These are phyloP conservation scores for Eupithecia dodoneata DNA, from an alignment of 2,888 invertebrate genomes.

Conservation along the genomic window DNA sequence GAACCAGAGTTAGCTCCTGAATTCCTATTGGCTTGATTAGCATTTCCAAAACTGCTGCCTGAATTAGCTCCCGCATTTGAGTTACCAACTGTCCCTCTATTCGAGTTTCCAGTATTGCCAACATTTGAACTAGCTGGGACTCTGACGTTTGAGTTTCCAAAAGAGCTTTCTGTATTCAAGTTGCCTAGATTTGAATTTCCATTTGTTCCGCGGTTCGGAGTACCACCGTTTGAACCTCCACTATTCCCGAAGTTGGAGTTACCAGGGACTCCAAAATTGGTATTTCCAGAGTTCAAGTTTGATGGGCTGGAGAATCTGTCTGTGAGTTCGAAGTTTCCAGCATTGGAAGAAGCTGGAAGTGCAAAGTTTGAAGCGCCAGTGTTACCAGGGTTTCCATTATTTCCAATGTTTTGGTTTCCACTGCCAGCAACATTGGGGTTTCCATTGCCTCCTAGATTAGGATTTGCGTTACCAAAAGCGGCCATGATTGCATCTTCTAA, in stretches of 20 bases:
- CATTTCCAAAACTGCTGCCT: slow-evolving; percentile 1
- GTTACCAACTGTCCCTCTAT: not conserved
- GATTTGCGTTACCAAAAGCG: not conserved
- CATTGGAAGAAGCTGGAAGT: not conserved
- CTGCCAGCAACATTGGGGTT: not conserved
- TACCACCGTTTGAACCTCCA: not conserved
- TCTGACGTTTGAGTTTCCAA: slow-evolving; percentile 1
- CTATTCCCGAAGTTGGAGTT: slow-evolving; percentile 21
- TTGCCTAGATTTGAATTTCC: slow-evolving; percentile 24
- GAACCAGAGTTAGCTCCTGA: not conserved
- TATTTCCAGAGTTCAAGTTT: slow-evolving; percentile 6
- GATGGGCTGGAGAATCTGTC: slow-evolving; percentile 16
- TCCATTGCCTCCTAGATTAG: slow-evolving; percentile 11
- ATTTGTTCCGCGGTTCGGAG: slow-evolving; percentile 8
- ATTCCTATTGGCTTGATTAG: not conserved
- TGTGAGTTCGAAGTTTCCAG: slow-evolving; percentile 3
- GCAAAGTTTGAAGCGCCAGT: slow-evolving; percentile 1
- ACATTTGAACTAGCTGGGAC: not conserved
- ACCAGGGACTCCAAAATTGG: slow-evolving; percentile 21
- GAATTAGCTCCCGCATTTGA: not conserved
- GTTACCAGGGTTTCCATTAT: slow-evolving; percentile 1
- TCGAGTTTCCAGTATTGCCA: slow-evolving; percentile 1
- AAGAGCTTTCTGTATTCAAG: not conserved
- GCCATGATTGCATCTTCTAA: not conserved
- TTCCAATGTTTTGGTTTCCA: slow-evolving; percentile 3